Base-by-base conservation (phyloP, 2,888 invertebrate species). In the Germaria angustata region DNA sequence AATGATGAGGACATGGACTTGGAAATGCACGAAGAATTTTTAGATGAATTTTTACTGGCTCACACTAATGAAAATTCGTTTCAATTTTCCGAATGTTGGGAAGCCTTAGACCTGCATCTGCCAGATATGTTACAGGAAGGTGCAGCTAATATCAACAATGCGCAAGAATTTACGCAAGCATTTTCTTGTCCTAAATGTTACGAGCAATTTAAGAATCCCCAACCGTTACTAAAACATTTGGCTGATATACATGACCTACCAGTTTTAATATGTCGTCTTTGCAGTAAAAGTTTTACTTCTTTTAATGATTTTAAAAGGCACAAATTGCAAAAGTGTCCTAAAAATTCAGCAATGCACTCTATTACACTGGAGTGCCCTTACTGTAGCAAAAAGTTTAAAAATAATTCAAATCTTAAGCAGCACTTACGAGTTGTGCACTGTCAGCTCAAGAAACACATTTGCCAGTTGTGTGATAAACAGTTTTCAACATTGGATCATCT, bases 11-110 rank as follows among this genome's bases (percentile, higher is more conserved):
- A 86, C 24, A 81, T 84, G 39, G 85, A 86, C 61, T 81, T 85
- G 9, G 85, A 86, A 63, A 87, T 87, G 87, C 85, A 86, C 46
- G 87, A 87, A 69, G 87, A 87, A 44, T 87, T 87, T 63, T 76
- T 87, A 6, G 87, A 87, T 65, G 86, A 87, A 51, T 85, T 86
- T 73, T 77, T 87, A 17, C 39, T 87, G 9, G 84, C 84, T 49
- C 84, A 85, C 65, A 81, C 85, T 2, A 84, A 86, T 61, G 86
- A 87, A 28, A 86, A 86, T 51, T 86, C 86, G 4, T 86, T 87
- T 81, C 83, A 86, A 59, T 86, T 87, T 68, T 86, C 86, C 1
- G 87, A 87, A 76, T 86, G 85, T 44, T 87, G 86, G 87, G 87
- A 86, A 68, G 85, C 85, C 9, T 66, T 87, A 2, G 86, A 86